Evolutionary conservation across 1,140 invertebrate genomes (phyloP).

Genomic region (Calephelis nemesis): DNA sequence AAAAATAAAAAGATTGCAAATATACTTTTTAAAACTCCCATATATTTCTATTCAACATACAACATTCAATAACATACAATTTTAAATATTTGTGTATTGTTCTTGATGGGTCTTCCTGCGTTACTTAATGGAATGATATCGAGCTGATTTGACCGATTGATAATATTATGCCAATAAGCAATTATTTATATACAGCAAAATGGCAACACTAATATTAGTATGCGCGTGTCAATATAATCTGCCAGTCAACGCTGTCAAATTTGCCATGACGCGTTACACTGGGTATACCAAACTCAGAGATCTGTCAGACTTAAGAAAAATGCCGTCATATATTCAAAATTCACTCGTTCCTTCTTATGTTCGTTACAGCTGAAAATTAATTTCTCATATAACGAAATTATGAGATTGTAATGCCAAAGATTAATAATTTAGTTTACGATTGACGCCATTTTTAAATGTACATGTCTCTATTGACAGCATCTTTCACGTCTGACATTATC

Average conservation of each 20-base stretch:
- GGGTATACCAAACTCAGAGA: too few relatives aligned
- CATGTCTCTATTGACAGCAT: background rate
- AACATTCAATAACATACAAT: constrained; percentile 75
- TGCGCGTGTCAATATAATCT: background rate
- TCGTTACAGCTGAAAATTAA: too few relatives aligned
- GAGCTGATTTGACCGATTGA: constrained; percentile 61
- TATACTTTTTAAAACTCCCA: constrained; percentile 58
- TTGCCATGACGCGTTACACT: too few relatives aligned
- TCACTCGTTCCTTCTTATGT: too few relatives aligned
- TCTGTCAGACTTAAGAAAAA: too few relatives aligned
- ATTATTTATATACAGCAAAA: constrained; percentile 60
- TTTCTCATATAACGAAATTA: too few relatives aligned
- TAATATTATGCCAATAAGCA: constrained; percentile 58
- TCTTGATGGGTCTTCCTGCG: constrained; percentile 56
- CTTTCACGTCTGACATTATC: too few relatives aligned
- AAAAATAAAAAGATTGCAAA: constrained; percentile 61
- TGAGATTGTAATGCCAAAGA: too few relatives aligned
- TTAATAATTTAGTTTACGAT: too few relatives aligned
- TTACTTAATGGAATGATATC: constrained; percentile 70
- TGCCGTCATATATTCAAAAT: too few relatives aligned
- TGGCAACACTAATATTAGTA: constrained; percentile 30
- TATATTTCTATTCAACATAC: constrained; percentile 75
- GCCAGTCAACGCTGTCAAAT: background rate
- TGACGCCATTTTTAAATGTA: too few relatives aligned
- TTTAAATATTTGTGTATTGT: constrained; percentile 54